These are phyloP conservation scores for Larimichthys polyactis DNA, from an alignment of 2,113 vertebrate species.

Conservation along the genomic window DNA sequence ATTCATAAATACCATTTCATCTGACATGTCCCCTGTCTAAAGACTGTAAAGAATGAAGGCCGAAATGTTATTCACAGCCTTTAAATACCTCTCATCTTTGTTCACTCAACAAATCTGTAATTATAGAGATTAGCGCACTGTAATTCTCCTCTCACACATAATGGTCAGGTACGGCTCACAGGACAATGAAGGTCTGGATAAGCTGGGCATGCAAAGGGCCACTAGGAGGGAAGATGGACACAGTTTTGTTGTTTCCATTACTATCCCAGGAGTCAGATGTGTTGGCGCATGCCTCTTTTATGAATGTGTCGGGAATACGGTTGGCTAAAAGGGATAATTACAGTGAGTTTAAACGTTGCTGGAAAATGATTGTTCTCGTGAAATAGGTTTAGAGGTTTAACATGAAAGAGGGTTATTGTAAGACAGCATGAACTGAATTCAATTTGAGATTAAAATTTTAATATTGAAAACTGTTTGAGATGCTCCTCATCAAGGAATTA, in stretches of 20 bases:
- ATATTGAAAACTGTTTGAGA: background rate
- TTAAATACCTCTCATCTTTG: background rate
- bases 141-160: slow-evolving; percentile 26
- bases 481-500: background rate
- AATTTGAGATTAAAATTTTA: too few species aligned
- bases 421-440: background rate
- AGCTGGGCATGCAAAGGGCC: background rate
- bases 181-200: slow-evolving; percentile 13
- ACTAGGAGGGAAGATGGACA: background rate
- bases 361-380: background rate
- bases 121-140: slow-evolving; percentile 38
- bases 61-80: background rate
- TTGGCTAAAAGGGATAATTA: slow-evolving; percentile 7
- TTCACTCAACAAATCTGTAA: slow-evolving; percentile 16
- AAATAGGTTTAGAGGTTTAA: background rate
- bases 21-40: background rate
- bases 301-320: background rate
- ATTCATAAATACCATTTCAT: slow-evolving; percentile 4
- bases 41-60: background rate
- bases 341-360: background rate
- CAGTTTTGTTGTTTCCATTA: slow-evolving; percentile 5
- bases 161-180: slow-evolving; percentile 30
- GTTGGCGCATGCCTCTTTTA: background rate
- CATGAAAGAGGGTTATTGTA: background rate
- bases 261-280: background rate